Base-by-base conservation (phyloP, 2,888 invertebrate genomes). In the Patella depressa region DNA sequence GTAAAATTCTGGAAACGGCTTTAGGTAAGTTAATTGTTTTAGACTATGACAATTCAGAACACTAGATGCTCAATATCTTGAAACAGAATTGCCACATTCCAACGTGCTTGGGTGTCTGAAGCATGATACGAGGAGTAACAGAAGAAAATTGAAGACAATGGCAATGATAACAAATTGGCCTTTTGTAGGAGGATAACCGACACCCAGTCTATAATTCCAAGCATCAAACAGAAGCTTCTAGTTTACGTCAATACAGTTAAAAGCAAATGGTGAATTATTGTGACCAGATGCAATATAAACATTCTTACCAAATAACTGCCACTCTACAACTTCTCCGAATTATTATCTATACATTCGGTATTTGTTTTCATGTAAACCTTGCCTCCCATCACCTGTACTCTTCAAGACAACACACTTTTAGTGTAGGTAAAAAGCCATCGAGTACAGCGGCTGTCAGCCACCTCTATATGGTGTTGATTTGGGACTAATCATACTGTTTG, bases 321-420 rank as follows among this genome's bases (percentile, higher is more conserved):
- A 65, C 65, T 65, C 65, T 65, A 65, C 12, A 65, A 65, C 65
- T 65, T 65, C 65, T 65, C 65, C 24, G 65, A 65, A 65, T 65
- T 65, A 65, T 65, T 65, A 65, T 65, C 65, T 65, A 19, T 65
- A 65, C 65, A 65, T 65, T 65, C 19, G 19, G 19, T 65, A 65
- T 65, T 65, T 65, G 65, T 24, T 65, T 65, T 65, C 65, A 65
- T 11, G 19, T 11, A 19, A 12, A 65, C 24, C 24, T 65, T 65
- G 24, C 65, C 65, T 65, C 65, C 65, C 19, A 19, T 65, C 65
- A 65, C 65, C 65, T 65, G 19, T 65, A 65, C 65, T 65, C 24
- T 65, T 24, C 19, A 11, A 24, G 65, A 65, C 65, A 24, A 24
- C 11, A 65, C 24, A 65, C 19, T 65, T 65, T 19, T 24, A 65